phyloP scores from a whole-genome alignment of 2,113 vertebrate genomes.

The Sylvia atricapilla region DNA sequence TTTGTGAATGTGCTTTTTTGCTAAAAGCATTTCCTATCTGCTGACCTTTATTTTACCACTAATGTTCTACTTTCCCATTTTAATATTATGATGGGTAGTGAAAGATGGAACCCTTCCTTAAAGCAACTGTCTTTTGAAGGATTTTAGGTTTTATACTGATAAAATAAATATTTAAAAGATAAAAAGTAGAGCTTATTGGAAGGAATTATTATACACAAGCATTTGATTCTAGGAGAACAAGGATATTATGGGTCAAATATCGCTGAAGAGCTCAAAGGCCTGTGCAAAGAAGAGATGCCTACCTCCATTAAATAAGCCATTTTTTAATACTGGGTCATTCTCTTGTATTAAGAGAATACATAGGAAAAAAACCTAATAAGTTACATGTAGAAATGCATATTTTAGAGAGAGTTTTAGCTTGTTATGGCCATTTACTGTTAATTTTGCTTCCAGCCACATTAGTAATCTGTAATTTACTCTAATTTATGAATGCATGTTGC shows the following conservation, averaged over 20 bases:
- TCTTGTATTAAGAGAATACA: not conserved
- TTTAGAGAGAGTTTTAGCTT: not conserved
- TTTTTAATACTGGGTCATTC: not conserved
- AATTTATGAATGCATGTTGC: not conserved
- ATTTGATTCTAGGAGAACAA: not conserved
- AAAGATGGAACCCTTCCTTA: constrained; percentile 6
- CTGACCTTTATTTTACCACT: constrained; percentile 34
- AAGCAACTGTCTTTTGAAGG: not conserved
- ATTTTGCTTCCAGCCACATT: not conserved
- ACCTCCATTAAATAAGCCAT: not conserved
- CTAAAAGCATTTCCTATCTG: not conserved
- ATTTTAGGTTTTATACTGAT: constrained; percentile 10
- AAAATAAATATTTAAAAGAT: constrained; percentile 22
- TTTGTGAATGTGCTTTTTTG: constrained; percentile 10
- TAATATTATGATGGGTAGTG: not conserved
- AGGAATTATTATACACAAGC: not conserved
- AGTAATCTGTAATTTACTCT: not conserved
- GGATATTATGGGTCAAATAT: not conserved
- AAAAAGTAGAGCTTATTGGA: not conserved
- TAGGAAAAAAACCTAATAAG: not conserved
- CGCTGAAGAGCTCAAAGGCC: not conserved
- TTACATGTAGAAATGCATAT: not conserved
- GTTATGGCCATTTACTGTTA: not conserved
- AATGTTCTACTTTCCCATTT: not conserved
- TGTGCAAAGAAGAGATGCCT: not conserved